These are phyloP conservation scores for Reinhardtius hippoglossoides DNA, from an alignment of 2,113 vertebrate genomes.

Conservation along the genomic window DNA sequence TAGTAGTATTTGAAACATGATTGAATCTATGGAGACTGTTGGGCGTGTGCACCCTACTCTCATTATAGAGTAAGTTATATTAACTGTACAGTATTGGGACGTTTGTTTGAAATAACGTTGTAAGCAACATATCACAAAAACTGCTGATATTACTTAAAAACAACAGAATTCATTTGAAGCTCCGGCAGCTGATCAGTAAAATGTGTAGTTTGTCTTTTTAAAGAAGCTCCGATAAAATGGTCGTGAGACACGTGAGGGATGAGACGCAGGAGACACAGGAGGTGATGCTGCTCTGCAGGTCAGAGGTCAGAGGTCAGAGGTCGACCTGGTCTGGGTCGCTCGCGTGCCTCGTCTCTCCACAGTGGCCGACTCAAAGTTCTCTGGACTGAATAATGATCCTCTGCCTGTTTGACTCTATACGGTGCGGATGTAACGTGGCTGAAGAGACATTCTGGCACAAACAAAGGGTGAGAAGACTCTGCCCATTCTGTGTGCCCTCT, in stretches of 20 bases:
- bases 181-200: too few species aligned
- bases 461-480: conserved; percentile 68
- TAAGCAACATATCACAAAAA: too few species aligned
- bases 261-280: not conserved
- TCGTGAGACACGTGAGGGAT: not conserved
- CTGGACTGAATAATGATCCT: conserved; percentile 28
- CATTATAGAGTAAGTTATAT: too few species aligned
- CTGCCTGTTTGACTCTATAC: conserved; percentile 54
- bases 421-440: conserved; percentile 49
- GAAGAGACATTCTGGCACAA: conserved; percentile 74
- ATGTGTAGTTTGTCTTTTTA: too few species aligned
- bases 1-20: too few species aligned
- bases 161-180: too few species aligned
- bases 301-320: conserved; percentile 55
- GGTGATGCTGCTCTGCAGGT: conserved; percentile 1
- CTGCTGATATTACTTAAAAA: too few species aligned
- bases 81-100: too few species aligned
- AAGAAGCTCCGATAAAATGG: too few species aligned
- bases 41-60: too few species aligned
- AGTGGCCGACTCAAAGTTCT: conserved; percentile 55
- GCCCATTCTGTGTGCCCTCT: conserved; percentile 76
- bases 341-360: conserved; percentile 12
- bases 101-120: too few species aligned
- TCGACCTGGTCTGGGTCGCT: conserved; percentile 23
- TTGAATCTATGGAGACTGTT: too few species aligned